These are phyloP conservation scores for Pelagia noctiluca DNA, from an alignment of 30 jellyfish, hydroid and myxozoan genomes.

Conservation along the genomic window DNA sequence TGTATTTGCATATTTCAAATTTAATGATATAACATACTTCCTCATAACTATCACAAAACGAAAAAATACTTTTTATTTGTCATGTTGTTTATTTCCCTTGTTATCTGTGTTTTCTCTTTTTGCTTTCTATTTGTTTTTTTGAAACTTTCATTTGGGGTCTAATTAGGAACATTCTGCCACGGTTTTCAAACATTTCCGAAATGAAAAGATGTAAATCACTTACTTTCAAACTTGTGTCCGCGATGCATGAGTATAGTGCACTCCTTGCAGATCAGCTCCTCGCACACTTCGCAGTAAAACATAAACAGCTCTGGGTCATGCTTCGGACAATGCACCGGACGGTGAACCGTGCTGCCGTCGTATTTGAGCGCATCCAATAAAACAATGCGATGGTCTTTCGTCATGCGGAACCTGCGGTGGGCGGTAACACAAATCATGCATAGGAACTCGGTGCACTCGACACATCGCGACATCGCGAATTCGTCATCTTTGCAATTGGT, in stretches of 20 bases:
- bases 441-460: constrained; percentile 91
- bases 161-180: too few species aligned
- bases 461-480: constrained; percentile 94
- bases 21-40: too few species aligned
- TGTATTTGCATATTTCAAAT: too few species aligned
- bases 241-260: constrained; percentile 92
- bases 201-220: not conserved
- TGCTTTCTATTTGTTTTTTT: too few species aligned
- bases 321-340: constrained; percentile 86
- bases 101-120: too few species aligned
- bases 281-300: constrained; percentile 92
- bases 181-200: not conserved
- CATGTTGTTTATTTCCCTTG: too few species aligned
- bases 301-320: constrained; percentile 85
- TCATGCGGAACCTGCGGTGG: constrained; percentile 91
- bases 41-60: too few species aligned
- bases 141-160: too few species aligned
- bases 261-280: constrained; percentile 90
- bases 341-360: constrained; percentile 89
- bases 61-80: too few species aligned
- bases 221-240: constrained; percentile 96
- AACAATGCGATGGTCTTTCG: constrained; percentile 91
- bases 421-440: constrained; percentile 92
- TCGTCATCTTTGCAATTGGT: constrained; percentile 88
- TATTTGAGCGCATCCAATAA: constrained; percentile 82